Base-by-base conservation (phyloP, 2,113 vertebrate genomes). In the Sorex araneus region DNA sequence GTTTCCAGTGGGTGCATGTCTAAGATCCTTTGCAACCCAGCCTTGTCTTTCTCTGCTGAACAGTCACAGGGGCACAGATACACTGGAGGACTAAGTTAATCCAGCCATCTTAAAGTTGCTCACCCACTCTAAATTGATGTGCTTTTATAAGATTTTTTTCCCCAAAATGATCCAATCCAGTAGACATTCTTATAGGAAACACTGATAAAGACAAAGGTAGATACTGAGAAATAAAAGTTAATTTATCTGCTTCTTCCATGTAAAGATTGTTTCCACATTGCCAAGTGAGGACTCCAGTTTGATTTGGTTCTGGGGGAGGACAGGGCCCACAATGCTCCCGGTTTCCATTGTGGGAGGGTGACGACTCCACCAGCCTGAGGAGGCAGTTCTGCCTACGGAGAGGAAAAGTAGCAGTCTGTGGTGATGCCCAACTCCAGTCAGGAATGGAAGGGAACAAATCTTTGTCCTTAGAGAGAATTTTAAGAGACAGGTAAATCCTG, bases 301-400 rank as follows among this genome's bases (percentile, higher is more conserved):
- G 60, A 28, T 67, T 70, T 21, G 10, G 2, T 32, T 27, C 47
- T 19, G 32, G 70, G 6, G 9, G n/a, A 9, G 1, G 13, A 9
- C 3, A 34, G 21, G 6, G 36, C 25, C 43, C 0, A 0, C 9
- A 60, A 45, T 21, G 4, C 23, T 50, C 28, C 34, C 23, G 5
- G 11, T 7, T 69, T 66, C 66, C 74, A 1, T 15, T 19, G 8
- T 3, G 47, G 4, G 32, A 1, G 0, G 5, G 34, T 64, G 9
- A 32, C 4, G 4, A 75, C 47, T 50, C 13, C 75, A 10, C 34
- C 23, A 2, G 4, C 6, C 12, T 4, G n/a, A 16, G 25, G 45
- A 43, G 15, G 5, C 40, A 8, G 57, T 28, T 45, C 16, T 5
- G 34, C 1, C 2, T 30, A 4, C 5, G 2, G n/a, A 54, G 13